These are phyloP conservation scores for Lutraria rhynchaena DNA, from an alignment of 1,140 invertebrate species.

Conservation along the genomic window DNA sequence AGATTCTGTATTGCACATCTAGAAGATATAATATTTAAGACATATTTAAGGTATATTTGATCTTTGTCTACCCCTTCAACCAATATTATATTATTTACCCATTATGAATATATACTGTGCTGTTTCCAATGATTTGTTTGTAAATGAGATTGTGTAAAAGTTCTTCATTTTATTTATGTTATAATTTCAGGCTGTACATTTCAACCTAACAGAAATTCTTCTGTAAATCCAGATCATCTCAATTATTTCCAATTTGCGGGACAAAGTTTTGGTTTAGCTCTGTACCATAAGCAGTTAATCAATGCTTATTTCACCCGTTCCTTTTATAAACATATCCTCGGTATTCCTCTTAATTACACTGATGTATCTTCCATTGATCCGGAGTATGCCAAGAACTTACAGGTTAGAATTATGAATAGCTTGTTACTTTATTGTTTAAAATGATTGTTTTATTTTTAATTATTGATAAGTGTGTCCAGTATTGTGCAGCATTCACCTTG, in stretches of 20 bases:
- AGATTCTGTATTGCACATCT: too few relatives aligned
- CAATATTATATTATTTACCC: too few relatives aligned
- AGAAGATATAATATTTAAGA: too few relatives aligned
- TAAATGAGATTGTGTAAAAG: too few relatives aligned
- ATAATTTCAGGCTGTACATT: constrained; percentile 77
- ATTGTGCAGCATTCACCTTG: too few relatives aligned
- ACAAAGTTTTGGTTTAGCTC: constrained; percentile 91
- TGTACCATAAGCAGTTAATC: constrained; percentile 78
- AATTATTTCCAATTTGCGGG: constrained; percentile 99
- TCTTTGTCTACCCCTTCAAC: too few relatives aligned
- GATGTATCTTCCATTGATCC: constrained; percentile 81
- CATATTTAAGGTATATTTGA: too few relatives aligned
- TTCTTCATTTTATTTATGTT: neutral
- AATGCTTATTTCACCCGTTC: constrained; percentile 79
- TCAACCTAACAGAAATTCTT: constrained; percentile 80
- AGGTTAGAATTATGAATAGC: constrained; percentile 68
- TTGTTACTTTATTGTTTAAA: too few relatives aligned
- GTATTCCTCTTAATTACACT: constrained; percentile 77
- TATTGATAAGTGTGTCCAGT: too few relatives aligned
- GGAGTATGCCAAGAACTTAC: constrained; percentile 80
- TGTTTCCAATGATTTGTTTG: too few relatives aligned
- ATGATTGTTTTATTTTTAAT: too few relatives aligned
- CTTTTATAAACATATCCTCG: constrained; percentile 81
- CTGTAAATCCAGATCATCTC: constrained; percentile 93
- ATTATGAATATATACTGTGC: too few relatives aligned